Percentiles rank a stretch among this genome's conserved stretches.
phyloP scores from a whole-genome alignment of 64 coral and sea anemone species.

The Actinia tenebrosa region DNA sequence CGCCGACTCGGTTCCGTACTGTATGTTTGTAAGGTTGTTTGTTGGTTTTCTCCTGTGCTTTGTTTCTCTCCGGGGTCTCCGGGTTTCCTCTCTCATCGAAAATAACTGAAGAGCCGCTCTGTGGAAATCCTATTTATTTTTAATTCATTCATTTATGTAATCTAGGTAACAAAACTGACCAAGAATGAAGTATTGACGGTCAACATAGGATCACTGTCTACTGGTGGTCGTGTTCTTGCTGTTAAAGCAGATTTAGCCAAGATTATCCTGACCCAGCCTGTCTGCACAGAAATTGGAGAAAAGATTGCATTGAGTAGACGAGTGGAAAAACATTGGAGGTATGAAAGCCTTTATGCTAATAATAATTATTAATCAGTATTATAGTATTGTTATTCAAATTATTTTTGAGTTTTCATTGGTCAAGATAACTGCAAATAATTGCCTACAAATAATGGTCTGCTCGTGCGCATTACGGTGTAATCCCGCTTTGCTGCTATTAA shows the following conservation, averaged over 20 bases:
- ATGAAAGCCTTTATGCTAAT: not conserved
- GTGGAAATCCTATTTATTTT: no score
- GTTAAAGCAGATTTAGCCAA: conserved; percentile 99
- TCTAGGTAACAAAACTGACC: conserved; percentile 84
- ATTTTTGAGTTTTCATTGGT: no score
- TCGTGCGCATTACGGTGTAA: no score
- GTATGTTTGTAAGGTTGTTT: no score
- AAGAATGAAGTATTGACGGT: conserved; percentile 99
- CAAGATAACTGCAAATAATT: no score
- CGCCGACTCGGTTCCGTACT: no score
- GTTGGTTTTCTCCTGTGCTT: no score
- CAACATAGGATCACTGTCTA: conserved; percentile 93
- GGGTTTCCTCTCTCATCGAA: not conserved
- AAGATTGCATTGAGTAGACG: conserved; percentile 98
- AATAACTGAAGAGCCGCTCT: no score
- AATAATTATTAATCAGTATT: not conserved
- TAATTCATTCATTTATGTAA: not conserved
- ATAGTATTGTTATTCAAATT: no score
- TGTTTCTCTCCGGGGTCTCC: no score
- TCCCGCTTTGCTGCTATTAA: no score
- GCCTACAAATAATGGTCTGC: no score
- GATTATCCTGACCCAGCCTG: conserved; percentile 93
- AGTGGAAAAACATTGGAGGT: conserved; percentile 99
- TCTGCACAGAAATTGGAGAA: conserved; percentile 96
- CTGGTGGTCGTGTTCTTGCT: conserved; percentile 92